A percentile compares a stretch with the other conserved stretches of the same genome.
Conservation (phyloP, 2,797 vertebrate genomes). For the Philypnodon macrostomus region DNA sequence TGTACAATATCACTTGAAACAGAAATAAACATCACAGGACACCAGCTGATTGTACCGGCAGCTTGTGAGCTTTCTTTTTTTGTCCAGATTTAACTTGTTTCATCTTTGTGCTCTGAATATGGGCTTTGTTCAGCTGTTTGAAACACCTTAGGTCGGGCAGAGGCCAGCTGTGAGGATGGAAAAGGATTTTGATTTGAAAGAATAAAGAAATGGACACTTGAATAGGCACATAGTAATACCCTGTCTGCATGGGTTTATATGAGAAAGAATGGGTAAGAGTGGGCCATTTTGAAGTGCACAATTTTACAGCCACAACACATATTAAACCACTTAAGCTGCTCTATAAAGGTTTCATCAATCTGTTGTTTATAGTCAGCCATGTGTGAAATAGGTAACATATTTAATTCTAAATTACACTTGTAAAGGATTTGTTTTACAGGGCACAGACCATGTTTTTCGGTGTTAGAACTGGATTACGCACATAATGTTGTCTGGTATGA, state of each 20-base stretch:
- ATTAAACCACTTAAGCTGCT: constrained; percentile 17
- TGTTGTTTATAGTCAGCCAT: constrained; percentile 35
- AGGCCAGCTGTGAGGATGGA: constrained; percentile 54
- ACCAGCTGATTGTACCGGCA: constrained; percentile 16
- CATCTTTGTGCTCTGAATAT: constrained; percentile 42
- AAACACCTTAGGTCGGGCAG: constrained; percentile 61
- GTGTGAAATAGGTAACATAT: constrained; percentile 49
- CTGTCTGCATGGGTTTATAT: constrained; percentile 22
- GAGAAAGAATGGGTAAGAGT: constrained; percentile 8
- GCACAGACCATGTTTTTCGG: constrained; percentile 42
- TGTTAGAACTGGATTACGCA: constrained; percentile 23
- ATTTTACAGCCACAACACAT: constrained; percentile 1
- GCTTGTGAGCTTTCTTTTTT: constrained; percentile 13
- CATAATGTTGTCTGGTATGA: too few species aligned
- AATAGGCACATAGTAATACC: constrained; percentile 5
- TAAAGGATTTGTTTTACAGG: constrained; percentile 35
- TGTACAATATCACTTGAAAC: background rate
- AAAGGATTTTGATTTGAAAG: constrained; percentile 13
- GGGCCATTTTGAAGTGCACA: constrained; percentile 13
- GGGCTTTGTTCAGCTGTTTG: constrained; percentile 62
- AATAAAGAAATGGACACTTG: constrained; percentile 8
- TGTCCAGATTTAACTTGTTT: constrained; percentile 50
- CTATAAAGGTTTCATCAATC: constrained; percentile 21
- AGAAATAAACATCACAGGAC: background rate
- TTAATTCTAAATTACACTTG: too few species aligned